Conservation (phyloP, 2,113 vertebrate species). For the Tichodroma muraria region DNA sequence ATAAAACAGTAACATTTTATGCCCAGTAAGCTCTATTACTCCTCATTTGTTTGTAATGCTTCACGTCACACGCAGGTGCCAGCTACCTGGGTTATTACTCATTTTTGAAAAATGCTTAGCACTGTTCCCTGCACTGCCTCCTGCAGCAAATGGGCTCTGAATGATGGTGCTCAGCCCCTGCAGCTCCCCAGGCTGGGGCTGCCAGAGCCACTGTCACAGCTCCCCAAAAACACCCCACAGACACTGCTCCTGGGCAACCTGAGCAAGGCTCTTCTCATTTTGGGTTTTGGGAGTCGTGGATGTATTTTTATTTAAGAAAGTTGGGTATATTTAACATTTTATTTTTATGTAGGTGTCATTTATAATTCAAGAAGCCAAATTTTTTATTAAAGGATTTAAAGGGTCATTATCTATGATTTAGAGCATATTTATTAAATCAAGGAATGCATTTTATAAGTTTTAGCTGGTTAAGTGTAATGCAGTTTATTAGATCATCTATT, state of each 20-base stretch:
- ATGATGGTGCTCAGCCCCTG: conserved; percentile 24
- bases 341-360: neutral
- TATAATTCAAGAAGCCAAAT: neutral
- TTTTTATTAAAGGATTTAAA: neutral
- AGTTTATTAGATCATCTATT: neutral
- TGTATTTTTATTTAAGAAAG: neutral
- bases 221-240: neutral
- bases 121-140: conserved; percentile 2
- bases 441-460: neutral
- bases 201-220: neutral
- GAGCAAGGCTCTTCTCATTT: neutral
- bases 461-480: neutral
- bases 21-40: conserved; percentile 54
- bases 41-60: conserved; percentile 59
- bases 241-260: neutral
- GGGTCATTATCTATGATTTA: neutral
- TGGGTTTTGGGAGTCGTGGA: neutral
- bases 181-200: neutral
- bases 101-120: conserved; percentile 61
- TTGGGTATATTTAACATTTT: neutral
- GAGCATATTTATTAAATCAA: neutral
- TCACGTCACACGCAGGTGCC: conserved; percentile 48
- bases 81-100: conserved; percentile 35
- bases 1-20: conserved; percentile 48
- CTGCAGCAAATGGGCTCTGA: conserved; percentile 32